Evolutionary conservation across 2,113 vertebrate genomes (phyloP).

Genomic region (Sterrhoptilus dennistouni): DNA sequence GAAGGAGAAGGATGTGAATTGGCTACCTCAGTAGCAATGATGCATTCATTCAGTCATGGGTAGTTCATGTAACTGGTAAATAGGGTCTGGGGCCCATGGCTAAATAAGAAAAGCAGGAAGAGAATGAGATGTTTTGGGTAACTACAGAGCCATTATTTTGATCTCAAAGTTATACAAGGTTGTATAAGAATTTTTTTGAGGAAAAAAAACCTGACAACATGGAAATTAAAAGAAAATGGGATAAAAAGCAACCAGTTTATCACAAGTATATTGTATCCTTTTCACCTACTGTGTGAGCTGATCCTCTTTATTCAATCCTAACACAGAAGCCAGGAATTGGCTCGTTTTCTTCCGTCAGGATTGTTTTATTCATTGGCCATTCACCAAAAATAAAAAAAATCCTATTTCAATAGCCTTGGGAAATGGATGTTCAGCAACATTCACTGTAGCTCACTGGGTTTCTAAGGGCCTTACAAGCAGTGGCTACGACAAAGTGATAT

Average conservation of each 20-base stretch:
- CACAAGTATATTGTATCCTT: conserved; percentile 48
- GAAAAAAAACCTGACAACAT: neutral
- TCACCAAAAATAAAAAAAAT: conserved; percentile 27
- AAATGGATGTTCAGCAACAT: conserved; percentile 63
- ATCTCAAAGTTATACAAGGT: neutral
- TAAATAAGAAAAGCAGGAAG: neutral
- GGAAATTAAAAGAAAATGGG: conserved; percentile 9
- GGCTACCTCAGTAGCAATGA: neutral
- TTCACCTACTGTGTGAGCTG: conserved; percentile 48
- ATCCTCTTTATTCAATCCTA: conserved; percentile 41
- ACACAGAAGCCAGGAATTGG: conserved; percentile 58
- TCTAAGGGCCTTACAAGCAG: conserved; percentile 13
- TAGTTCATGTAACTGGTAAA: conserved; percentile 33
- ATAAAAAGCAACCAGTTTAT: conserved; percentile 49
- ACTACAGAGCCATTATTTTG: neutral
- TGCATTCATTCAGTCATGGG: conserved; percentile 40
- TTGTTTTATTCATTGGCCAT: conserved; percentile 49
- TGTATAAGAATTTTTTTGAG: conserved; percentile 4
- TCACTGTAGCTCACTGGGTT: conserved; percentile 19
- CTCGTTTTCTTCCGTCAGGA: conserved; percentile 60
- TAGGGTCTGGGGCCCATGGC: neutral
- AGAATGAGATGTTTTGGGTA: neutral
- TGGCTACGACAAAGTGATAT: conserved; percentile 4
- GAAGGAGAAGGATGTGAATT: conserved; percentile 26
- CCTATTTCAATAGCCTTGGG: conserved; percentile 55